These are phyloP conservation scores for Mus caroli DNA, from an alignment of 2,797 vertebrate species.

Conservation along the genomic window DNA sequence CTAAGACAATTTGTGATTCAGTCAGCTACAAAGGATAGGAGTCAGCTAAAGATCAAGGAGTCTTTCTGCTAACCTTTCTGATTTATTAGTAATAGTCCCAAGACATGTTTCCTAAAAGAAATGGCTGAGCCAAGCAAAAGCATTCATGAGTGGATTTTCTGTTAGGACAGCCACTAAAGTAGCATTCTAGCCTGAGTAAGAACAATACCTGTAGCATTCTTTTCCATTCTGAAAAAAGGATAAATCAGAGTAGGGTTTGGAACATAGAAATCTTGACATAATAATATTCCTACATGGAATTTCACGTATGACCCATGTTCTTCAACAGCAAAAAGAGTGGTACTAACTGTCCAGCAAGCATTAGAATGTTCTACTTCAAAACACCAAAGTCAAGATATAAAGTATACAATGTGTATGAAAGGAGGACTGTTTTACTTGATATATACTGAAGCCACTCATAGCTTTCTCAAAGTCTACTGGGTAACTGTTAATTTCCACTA, in stretches of 20 bases:
- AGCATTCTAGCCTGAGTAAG: not conserved
- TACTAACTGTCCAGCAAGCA: not conserved
- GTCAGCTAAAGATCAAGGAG: not conserved
- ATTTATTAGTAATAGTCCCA: not conserved
- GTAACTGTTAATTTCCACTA: slow-evolving; percentile 54
- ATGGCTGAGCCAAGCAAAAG: slow-evolving; percentile 22
- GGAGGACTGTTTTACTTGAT: slow-evolving; percentile 14
- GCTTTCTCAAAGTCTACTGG: slow-evolving; percentile 10
- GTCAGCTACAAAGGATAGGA: not conserved
- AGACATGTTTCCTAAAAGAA: not conserved
- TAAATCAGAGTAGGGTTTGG: not conserved
- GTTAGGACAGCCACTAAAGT: not conserved
- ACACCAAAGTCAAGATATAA: not conserved
- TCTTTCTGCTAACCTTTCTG: slow-evolving; percentile 24
- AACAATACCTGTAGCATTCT: not conserved
- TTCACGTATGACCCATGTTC: not conserved
- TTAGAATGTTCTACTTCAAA: slow-evolving; percentile 24
- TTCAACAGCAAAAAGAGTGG: not conserved
- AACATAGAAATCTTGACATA: slow-evolving; percentile 30
- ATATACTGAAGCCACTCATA: not conserved
- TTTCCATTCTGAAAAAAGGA: not conserved
- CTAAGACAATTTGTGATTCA: slow-evolving; percentile 11
- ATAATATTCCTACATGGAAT: slow-evolving; percentile 14
- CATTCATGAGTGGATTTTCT: slow-evolving; percentile 32
- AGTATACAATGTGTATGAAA: not conserved